phyloP scores from a whole-genome alignment of 2,113 vertebrate species.

The Atractosteus spatula region DNA sequence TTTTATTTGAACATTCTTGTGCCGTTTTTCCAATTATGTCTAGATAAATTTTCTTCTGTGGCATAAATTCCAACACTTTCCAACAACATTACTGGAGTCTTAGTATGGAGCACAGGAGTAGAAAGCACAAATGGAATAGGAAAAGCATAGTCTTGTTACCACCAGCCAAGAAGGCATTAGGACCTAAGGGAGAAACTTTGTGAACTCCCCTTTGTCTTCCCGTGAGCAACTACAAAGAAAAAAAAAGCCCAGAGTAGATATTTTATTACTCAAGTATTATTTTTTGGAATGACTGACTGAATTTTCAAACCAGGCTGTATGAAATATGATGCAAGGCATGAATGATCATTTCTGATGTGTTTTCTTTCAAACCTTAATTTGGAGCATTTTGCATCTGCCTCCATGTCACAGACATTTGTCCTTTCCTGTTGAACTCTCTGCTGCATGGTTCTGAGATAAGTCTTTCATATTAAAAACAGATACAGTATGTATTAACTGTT shows the following conservation, averaged over 20 bases:
- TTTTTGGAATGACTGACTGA: conserved; percentile 1
- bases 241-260: not conserved
- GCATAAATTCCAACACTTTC: no score
- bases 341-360: conserved; percentile 1
- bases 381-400: not conserved
- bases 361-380: not conserved
- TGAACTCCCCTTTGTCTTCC: not conserved
- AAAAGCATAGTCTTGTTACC: not conserved
- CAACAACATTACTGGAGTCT: no score
- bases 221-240: conserved; percentile 12
- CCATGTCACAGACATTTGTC: conserved; percentile 14
- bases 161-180: conserved; percentile 8
- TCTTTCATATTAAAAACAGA: conserved; percentile 35
- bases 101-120: no score
- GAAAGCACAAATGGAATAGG: not conserved
- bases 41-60: no score
- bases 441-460: conserved; percentile 69
- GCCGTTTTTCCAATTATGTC: no score
- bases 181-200: conserved; percentile 13
- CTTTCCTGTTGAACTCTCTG: conserved; percentile 33
- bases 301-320: conserved; percentile 1
- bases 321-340: not conserved
- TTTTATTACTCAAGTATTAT: conserved; percentile 8
- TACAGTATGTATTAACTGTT: conserved; percentile 25
- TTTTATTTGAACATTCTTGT: no score